Evolutionary conservation across 1,140 invertebrate species (phyloP), one percentile per base, ranked within the genome.

Genomic region (Eumaeus atala): DNA sequence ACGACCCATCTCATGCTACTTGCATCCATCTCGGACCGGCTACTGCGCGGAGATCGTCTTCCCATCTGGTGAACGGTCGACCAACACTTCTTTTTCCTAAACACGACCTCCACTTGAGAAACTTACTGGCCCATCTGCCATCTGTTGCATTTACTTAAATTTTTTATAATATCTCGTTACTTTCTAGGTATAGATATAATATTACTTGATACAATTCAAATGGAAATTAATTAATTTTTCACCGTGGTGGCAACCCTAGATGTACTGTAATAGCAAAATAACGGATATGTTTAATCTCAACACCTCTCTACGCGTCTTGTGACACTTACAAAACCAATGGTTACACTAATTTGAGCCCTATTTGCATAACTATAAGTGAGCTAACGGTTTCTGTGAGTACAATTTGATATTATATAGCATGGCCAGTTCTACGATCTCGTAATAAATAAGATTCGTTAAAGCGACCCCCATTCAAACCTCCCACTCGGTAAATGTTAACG

Each of bases 401-500:
- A 11, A 9, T 9, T 10, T 33, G 37, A 44, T 54, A 28, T 28
- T 28, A 28, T 28, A 58, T 58, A 58, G 56, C 48, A 12, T 44
- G 42, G 51, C 51, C 42, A 59, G 63, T 66, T 69, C 63, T 40
- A 54, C 53, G 62, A 67, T 66, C 59, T 55, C 54, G 52, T 54
- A 58, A 64, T 64, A 64, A 58, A 66, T 70, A 55, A 51, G 64
- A 66, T 66, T 64, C 51, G 58, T 68, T 61, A 64, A 63, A 64
- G 49, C 59, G 61, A 64, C 40, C 40, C 48, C 56, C 62, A 69
- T 68, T 73, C 67, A 66, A 53, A 56, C 65, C 67, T 62, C 71
- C 71, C 71, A 74, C 70, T 62, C 58, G 48, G 49, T 58, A 28
- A 54, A 28, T 44, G 38, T 10, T 67, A 74, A 70, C 70, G 70